Percentiles rank a stretch among this genome's conserved stretches.
phyloP scores from a whole-genome alignment of 2,113 vertebrate species.

The Girardinichthys multiradiatus region DNA sequence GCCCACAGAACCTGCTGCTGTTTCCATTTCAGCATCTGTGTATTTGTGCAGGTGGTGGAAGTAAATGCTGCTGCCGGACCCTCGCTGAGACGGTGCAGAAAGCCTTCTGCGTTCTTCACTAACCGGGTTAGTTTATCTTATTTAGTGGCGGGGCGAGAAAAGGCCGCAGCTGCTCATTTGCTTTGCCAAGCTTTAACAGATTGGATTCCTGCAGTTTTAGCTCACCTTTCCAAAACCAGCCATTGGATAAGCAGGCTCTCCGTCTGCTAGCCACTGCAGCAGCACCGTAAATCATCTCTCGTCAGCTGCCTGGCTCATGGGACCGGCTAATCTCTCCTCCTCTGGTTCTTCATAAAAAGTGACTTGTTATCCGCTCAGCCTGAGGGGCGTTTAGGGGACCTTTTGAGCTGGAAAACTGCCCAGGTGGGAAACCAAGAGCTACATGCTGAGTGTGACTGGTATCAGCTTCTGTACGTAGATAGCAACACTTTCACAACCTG shows the following conservation, averaged over 20 bases:
- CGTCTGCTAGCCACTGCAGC: slow-evolving; percentile 37
- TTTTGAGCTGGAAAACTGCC: slow-evolving; percentile 30
- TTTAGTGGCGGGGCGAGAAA: slow-evolving; percentile 68
- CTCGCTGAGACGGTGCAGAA: slow-evolving; percentile 33
- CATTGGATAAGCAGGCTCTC: slow-evolving; percentile 41
- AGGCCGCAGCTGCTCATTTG: slow-evolving; percentile 73
- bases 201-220: slow-evolving; percentile 66
- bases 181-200: slow-evolving; percentile 64
- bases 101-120: slow-evolving; percentile 53
- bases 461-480: not conserved
- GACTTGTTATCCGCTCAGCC: slow-evolving; percentile 45
- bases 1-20: slow-evolving; percentile 1
- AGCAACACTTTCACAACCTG: not conserved
- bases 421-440: slow-evolving; percentile 5
- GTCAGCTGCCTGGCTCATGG: slow-evolving; percentile 48
- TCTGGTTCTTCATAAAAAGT: slow-evolving; percentile 50
- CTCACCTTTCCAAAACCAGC: slow-evolving; percentile 58
- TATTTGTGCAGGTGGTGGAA: slow-evolving; percentile 39
- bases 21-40: not conserved
- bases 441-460: not conserved
- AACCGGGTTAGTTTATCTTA: slow-evolving; percentile 70
- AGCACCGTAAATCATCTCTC: slow-evolving; percentile 62
- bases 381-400: slow-evolving; percentile 37
- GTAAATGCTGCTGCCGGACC: slow-evolving; percentile 40
- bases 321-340: slow-evolving; percentile 54